Base-by-base conservation (phyloP, 1,140 invertebrate genomes). In the Drosophila nebulosa region DNA sequence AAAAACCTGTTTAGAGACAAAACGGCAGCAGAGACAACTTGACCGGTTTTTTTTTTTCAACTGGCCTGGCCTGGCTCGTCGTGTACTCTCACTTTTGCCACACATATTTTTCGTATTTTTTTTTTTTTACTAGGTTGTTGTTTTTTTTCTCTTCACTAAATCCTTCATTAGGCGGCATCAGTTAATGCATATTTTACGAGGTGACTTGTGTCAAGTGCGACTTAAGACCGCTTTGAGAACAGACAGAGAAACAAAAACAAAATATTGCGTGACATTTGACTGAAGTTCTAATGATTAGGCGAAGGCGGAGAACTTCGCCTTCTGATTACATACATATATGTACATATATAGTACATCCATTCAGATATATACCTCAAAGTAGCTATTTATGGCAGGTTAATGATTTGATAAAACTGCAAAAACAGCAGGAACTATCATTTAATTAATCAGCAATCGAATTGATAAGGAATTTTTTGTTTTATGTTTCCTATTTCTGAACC, bases 221-320 rank as follows among this genome's bases (percentile, higher is more conserved):
- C 78, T 86, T 78, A 86, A 52, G 69, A 78, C 60, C 60, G 55
- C n/a, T 75, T 53, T 76, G n/a, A n/a, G n/a, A n/a, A n/a, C n/a
- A n/a, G n/a, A n/a, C 60, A 67, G 3, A 36, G 35, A 14, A 10
- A n/a, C 1, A 32, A 32, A 9, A 32, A 32, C 3, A 36, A 36
- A 36, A 36, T n/a, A 65, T 84, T 80, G 80, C 83, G 81, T 85
- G 80, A 86, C 81, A 80, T 32, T 74, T 74, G 68, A 85, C 39
- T 69, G 71, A 75, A 75, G 72, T 80, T 80, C 74, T 58, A 62
- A 42, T 55, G 69, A 71, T 46, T 59, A 53, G 42, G 16, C 46
- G 3, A 21, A 21, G 39, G 16, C 16, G 16, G 21, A 18, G 39
- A n/a, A n/a, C n/a, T 46, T 46, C 39, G 18, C 16, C n/a, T n/a